A percentile compares a stretch with the other conserved stretches of the same genome.
These are phyloP conservation scores for Poeciliopsis turrubarensis DNA, from an alignment of 2,113 vertebrate species.

Conservation along the genomic window DNA sequence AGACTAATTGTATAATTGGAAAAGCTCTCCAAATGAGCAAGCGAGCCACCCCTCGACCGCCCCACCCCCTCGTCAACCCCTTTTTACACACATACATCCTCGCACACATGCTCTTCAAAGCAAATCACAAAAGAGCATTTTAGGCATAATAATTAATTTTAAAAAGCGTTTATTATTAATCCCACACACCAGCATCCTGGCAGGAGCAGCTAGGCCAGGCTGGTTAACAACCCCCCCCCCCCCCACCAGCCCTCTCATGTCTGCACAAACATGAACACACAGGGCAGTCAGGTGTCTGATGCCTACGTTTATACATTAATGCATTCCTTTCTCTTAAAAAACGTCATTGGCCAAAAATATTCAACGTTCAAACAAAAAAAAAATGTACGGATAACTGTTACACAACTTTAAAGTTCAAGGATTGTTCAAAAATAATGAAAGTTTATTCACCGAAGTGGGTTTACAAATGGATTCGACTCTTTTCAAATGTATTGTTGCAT, in stretches of 20 bases:
- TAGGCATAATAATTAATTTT: constrained; percentile 84
- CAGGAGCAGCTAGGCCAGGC: constrained; percentile 46
- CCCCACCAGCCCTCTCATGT: background rate
- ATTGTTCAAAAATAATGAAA: too few species aligned
- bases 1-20: constrained; percentile 86
- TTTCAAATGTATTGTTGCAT: too few species aligned
- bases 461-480: too few species aligned
- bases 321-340: too few species aligned
- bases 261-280: constrained; percentile 1
- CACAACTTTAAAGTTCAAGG: too few species aligned
- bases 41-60: constrained; percentile 57
- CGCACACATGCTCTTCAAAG: constrained; percentile 76
- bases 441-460: too few species aligned
- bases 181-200: constrained; percentile 61
- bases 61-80: constrained; percentile 46
- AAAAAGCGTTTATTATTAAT: constrained; percentile 81
- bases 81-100: constrained; percentile 13
- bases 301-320: too few species aligned
- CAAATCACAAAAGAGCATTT: constrained; percentile 86
- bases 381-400: too few species aligned
- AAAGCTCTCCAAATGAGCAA: constrained; percentile 85
- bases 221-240: constrained; percentile 45
- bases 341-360: too few species aligned
- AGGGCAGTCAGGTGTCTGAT: background rate
- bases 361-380: too few species aligned